Percentiles rank a stretch among this genome's conserved stretches.
Conservation (phyloP, 2,888 invertebrate species). For the Ophonus ardosiacus region DNA sequence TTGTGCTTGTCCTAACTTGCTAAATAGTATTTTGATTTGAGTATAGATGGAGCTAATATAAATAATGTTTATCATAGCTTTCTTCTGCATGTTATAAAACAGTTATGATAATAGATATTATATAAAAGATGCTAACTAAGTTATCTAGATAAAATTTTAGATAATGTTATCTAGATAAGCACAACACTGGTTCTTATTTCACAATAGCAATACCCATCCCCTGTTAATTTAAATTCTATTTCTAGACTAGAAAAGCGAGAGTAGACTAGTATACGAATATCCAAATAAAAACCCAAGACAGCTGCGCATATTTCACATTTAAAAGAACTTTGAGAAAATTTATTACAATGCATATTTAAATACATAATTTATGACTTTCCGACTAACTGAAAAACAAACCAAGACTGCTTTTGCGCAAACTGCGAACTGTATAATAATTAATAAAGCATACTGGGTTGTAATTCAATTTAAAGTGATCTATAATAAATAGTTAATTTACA, state of each 20-base stretch:
- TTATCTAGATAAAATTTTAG: no score
- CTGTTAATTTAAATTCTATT: not conserved
- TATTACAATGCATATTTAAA: not conserved
- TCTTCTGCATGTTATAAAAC: no score
- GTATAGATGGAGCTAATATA: no score
- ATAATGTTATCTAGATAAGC: no score
- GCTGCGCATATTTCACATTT: not conserved
- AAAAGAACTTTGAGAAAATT: not conserved
- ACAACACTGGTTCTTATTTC: no score
- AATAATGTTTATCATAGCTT: no score
- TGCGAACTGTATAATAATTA: not conserved
- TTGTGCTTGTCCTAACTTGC: no score
- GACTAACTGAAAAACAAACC: not conserved
- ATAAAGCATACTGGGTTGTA: not conserved
- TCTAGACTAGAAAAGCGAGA: not conserved
- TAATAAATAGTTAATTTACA: not conserved
- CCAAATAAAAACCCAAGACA: not conserved
- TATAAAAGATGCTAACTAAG: no score
- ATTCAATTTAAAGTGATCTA: not conserved
- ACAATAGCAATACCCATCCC: no score
- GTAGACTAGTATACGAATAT: not conserved
- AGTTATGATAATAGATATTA: no score
- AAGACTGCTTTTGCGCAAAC: not conserved
- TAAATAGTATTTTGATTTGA: no score
- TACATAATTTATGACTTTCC: not conserved